A percentile compares a stretch with the other conserved stretches of the same genome.
Evolutionary conservation across 35 echinoderm and acorn worm species (phyloP).

Genomic region (Chiridota heheva): DNA sequence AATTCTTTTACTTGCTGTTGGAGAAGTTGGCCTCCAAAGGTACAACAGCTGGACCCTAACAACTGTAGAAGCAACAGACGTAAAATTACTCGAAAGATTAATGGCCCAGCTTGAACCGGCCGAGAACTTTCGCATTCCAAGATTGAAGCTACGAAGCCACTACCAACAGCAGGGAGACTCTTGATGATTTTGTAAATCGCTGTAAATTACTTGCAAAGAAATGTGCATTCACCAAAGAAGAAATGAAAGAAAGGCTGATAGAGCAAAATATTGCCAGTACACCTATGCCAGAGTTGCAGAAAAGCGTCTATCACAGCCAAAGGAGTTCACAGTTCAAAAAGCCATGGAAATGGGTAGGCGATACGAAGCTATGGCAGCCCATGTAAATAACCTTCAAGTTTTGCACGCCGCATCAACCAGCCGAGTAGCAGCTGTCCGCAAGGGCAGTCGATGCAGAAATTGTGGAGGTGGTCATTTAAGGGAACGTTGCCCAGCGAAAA

Average conservation of each 20-base stretch:
- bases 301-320: neutral
- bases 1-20: neutral
- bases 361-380: neutral
- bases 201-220: neutral
- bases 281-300: conserved; percentile 6
- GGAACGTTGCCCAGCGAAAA: no score
- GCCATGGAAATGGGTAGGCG: neutral
- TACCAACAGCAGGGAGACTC: neutral
- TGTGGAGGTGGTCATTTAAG: conserved; percentile 31
- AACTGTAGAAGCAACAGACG: neutral
- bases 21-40: neutral
- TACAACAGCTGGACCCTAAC: conserved; percentile 7
- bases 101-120: conserved; percentile 9
- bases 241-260: neutral
- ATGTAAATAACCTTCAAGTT: neutral
- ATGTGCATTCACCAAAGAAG: neutral
- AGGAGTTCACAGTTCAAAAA: neutral
- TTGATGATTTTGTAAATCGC: conserved; percentile 12
- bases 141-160: neutral
- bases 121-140: neutral
- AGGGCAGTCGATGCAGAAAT: neutral
- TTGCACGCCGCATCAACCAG: neutral
- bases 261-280: conserved; percentile 16
- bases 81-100: neutral
- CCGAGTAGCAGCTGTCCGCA: neutral